Percentiles rank a stretch among this genome's conserved stretches.
Evolutionary conservation across 1,140 invertebrate species (phyloP).

Genomic region (Zophobas morio): DNA sequence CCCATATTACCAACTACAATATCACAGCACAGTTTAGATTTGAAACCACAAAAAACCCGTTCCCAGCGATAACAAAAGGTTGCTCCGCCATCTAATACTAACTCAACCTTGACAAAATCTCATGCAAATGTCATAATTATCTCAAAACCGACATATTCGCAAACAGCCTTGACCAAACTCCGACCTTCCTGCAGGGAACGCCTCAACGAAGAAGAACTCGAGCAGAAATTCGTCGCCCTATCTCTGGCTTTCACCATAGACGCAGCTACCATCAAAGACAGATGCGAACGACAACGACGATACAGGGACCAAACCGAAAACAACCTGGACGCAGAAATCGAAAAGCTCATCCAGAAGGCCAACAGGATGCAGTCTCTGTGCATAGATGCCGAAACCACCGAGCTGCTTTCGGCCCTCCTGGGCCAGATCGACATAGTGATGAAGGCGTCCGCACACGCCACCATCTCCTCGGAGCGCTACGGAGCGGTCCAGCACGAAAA

Average conservation of each 20-base stretch:
- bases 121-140: too few relatives aligned
- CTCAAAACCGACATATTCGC: not conserved
- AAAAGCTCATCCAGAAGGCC: conserved; percentile 60
- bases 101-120: not conserved
- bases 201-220: conserved; percentile 63
- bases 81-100: not conserved
- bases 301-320: conserved; percentile 65
- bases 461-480: conserved; percentile 63
- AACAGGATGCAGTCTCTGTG: conserved; percentile 62
- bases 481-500: conserved; percentile 67
- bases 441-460: conserved; percentile 60
- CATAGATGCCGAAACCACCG: conserved; percentile 63
- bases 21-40: not conserved
- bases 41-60: not conserved
- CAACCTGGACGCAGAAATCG: conserved; percentile 63
- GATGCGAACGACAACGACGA: conserved; percentile 62
- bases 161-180: not conserved
- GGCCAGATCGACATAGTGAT: conserved; percentile 62
- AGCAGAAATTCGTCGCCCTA: conserved; percentile 65
- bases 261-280: conserved; percentile 62
- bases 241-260: conserved; percentile 65
- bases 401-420: conserved; percentile 60
- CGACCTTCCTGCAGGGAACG: conserved; percentile 56
- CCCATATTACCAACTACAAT: not conserved
- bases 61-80: too few relatives aligned